phyloP scores from a whole-genome alignment of 2,797 vertebrate species.

The Tiaroga cobitis region DNA sequence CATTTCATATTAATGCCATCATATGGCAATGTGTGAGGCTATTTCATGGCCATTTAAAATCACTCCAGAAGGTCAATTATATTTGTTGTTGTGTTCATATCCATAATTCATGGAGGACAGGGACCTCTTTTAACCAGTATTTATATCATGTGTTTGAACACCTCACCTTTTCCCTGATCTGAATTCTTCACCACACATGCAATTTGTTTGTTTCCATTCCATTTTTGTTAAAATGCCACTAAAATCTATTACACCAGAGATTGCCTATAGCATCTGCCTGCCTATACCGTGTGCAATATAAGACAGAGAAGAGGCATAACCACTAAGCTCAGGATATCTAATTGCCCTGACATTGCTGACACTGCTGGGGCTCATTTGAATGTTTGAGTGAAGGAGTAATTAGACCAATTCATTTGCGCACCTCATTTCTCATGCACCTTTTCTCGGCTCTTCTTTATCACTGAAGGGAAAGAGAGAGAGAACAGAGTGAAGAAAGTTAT shows the following conservation, averaged over 20 bases:
- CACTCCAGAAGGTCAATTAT: slow-evolving; percentile 35
- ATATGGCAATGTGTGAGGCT: slow-evolving; percentile 10
- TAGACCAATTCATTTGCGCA: slow-evolving; percentile 76
- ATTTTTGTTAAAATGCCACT: slow-evolving; percentile 66
- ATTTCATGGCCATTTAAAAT: slow-evolving; percentile 32
- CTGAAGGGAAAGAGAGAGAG: slow-evolving; percentile 61
- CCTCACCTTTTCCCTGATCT: slow-evolving; percentile 51
- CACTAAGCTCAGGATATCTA: slow-evolving; percentile 72
- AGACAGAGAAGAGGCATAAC: slow-evolving; percentile 64
- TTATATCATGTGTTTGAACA: slow-evolving; percentile 50
- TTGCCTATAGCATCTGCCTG: slow-evolving; percentile 59
- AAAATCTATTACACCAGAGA: slow-evolving; percentile 72
- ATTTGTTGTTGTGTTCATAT: slow-evolving; percentile 27
- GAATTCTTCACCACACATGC: slow-evolving; percentile 59
- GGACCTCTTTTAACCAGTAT: slow-evolving; percentile 43
- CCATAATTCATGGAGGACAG: slow-evolving; percentile 55
- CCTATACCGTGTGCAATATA: slow-evolving; percentile 47
- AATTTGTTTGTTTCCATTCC: slow-evolving; percentile 70
- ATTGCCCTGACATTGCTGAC: slow-evolving; percentile 75
- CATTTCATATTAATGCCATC: slow-evolving; percentile 30
- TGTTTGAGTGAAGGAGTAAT: slow-evolving; percentile 77
- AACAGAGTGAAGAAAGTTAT: slow-evolving; percentile 65
- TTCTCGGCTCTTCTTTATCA: slow-evolving; percentile 51
- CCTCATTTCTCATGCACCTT: slow-evolving; percentile 73
- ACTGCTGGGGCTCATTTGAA: slow-evolving; percentile 75